Conservation (phyloP, 2,113 vertebrate species). For the Haemorhous mexicanus region DNA sequence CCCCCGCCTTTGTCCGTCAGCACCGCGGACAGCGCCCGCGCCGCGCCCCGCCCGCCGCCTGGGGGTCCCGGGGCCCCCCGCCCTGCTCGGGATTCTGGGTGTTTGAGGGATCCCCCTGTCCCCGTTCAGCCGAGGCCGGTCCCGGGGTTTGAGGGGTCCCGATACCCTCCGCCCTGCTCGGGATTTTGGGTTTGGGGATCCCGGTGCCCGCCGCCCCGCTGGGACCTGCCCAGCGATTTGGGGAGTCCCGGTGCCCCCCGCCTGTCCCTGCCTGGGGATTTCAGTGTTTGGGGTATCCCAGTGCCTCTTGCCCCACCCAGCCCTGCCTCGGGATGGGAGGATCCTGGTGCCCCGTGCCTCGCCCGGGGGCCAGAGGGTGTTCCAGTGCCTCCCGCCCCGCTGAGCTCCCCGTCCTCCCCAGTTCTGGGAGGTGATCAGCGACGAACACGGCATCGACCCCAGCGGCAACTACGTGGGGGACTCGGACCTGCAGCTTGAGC, state of each 20-base stretch:
- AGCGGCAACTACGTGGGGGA: constrained; percentile 85
- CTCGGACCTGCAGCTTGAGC: constrained; percentile 84
- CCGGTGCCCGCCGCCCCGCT: not conserved
- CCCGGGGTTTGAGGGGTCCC: not conserved
- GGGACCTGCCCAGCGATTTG: not conserved
- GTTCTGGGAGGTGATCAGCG: constrained; percentile 90
- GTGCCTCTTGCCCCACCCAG: not conserved
- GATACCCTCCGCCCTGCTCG: not conserved
- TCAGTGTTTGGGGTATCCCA: not conserved
- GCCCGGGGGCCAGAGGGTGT: not conserved
- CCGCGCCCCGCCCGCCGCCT: not conserved
- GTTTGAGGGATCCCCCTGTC: not conserved
- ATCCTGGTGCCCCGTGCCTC: not conserved
- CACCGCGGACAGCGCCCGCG: constrained; percentile 65
- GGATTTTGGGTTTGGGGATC: not conserved
- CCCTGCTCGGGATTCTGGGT: not conserved
- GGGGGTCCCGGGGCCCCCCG: not conserved
- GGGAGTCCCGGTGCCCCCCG: not conserved
- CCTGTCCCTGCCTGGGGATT: not conserved
- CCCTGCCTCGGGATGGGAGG: not conserved
- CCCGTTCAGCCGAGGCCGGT: not conserved
- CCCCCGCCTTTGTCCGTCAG: constrained; percentile 49
- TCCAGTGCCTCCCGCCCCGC: not conserved
- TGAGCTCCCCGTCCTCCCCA: constrained; percentile 12
- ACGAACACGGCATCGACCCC: constrained; percentile 86